Conservation (phyloP, 2,888 invertebrate genomes). For the Nemotelus pantherinus region DNA sequence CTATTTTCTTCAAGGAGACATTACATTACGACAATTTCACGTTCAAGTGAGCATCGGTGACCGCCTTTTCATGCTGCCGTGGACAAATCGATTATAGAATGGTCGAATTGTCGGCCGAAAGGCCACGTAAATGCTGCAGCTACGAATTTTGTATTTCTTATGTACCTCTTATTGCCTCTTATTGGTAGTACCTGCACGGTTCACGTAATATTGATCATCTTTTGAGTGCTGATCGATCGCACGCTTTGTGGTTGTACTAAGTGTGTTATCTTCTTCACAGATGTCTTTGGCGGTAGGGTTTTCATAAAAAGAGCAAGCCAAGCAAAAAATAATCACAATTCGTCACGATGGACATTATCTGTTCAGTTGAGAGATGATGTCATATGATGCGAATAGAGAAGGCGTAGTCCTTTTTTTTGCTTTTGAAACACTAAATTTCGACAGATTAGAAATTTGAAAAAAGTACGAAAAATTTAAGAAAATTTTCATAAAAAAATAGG, state of each 20-base stretch:
- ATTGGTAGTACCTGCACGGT: slow-evolving; percentile 8
- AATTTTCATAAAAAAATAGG: no score
- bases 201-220: slow-evolving; percentile 33
- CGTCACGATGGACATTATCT: slow-evolving; percentile 24
- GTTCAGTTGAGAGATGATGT: neutral
- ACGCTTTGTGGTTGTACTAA: slow-evolving; percentile 42
- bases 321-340: slow-evolving; percentile 21
- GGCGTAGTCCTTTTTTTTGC: no score
- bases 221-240: slow-evolving; percentile 38
- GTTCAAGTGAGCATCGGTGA: slow-evolving; percentile 53
- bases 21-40: slow-evolving; percentile 52
- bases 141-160: neutral
- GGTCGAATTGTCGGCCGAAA: neutral
- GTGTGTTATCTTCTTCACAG: slow-evolving; percentile 35
- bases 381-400: no score
- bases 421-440: no score
- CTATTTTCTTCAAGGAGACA: slow-evolving; percentile 37
- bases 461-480: no score
- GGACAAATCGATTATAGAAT: slow-evolving; percentile 51
- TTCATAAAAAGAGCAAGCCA: neutral
- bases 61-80: slow-evolving; percentile 54
- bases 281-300: slow-evolving; percentile 30
- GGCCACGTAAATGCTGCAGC: slow-evolving; percentile 28
- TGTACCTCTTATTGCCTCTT: neutral
- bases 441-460: no score